A percentile compares a stretch with the other conserved stretches of the same genome.
Evolutionary conservation across 2,797 vertebrate genomes (phyloP).

Genomic region (Acanthis flammea): DNA sequence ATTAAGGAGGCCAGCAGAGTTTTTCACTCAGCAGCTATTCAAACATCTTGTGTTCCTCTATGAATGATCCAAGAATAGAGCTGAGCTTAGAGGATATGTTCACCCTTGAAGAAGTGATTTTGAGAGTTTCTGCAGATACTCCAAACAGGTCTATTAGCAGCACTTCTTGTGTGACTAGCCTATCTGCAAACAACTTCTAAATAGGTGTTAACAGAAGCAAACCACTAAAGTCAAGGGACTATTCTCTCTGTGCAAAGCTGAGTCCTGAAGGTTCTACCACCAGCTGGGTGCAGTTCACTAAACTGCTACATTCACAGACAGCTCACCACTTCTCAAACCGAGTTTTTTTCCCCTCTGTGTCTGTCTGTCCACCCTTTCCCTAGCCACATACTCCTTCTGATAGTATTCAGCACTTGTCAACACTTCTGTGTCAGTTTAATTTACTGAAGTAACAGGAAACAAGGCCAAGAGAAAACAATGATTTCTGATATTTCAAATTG

Average conservation of each 20-base stretch:
- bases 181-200: background rate
- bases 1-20: background rate
- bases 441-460: background rate
- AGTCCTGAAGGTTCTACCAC: background rate
- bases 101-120: background rate
- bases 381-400: background rate
- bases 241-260: background rate
- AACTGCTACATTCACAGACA: background rate
- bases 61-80: background rate
- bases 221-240: background rate
- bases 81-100: background rate
- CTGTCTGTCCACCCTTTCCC: background rate
- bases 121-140: conserved; percentile 2
- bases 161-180: background rate
- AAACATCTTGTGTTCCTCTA: background rate
- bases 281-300: background rate
- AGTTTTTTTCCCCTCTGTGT: background rate
- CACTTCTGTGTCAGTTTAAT: background rate
- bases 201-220: background rate
- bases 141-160: background rate
- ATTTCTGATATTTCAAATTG: background rate
- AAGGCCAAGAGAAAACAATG: background rate
- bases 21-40: background rate
- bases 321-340: background rate
- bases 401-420: background rate